Base-by-base conservation (phyloP, 2,797 vertebrate genomes). In the Aldrovandia affinis region DNA sequence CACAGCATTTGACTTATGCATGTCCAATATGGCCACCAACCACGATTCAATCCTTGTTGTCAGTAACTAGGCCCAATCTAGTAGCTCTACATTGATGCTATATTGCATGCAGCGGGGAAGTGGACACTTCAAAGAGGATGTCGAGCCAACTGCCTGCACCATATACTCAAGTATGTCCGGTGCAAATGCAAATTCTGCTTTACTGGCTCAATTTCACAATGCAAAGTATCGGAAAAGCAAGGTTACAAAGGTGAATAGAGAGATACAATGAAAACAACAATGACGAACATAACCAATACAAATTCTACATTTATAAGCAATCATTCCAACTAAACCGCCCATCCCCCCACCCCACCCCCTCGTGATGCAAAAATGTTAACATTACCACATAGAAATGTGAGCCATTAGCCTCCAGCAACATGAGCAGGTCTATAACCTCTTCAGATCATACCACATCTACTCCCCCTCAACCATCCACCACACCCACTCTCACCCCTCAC, bases 351-450 rank as follows among this genome's bases (percentile, higher is more conserved):
- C 14, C 18, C 10, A 18, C 55, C 18, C 14, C 14, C 7, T 7
- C 7, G 55, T 10, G 20, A 10, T 57, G n/a, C 5, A 28, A 65
- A 7, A 65, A 65, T 2, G 33, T 30, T 15, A 15, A 65, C 1
- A 65, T 61, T 25, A 61, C 57, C 18, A 36, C 39, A 83, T 1
- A 73, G 73, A 89, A 89, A 94, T 91, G 83, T 81, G 57, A 83
- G 88, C 81, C 87, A 93, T 93, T 93, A 81, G 77, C 86, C 91
- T 87, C 82, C 33, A 47, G 87, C 90, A 86, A 84, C 52, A 82
- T 81, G 78, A 61, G 14, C 14, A 22, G 77, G 30, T 25, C n/a
- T n/a, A 47, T 52, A 80, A 57, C 10, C 2, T 59, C 2, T 79
- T 47, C 70, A 28, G 4, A 15, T 50, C 63, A 57, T 12, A 63